A percentile compares a stretch with the other conserved stretches of the same genome.
phyloP scores from a whole-genome alignment of 1,140 invertebrate species.

The Leguminivora glycinivorella region DNA sequence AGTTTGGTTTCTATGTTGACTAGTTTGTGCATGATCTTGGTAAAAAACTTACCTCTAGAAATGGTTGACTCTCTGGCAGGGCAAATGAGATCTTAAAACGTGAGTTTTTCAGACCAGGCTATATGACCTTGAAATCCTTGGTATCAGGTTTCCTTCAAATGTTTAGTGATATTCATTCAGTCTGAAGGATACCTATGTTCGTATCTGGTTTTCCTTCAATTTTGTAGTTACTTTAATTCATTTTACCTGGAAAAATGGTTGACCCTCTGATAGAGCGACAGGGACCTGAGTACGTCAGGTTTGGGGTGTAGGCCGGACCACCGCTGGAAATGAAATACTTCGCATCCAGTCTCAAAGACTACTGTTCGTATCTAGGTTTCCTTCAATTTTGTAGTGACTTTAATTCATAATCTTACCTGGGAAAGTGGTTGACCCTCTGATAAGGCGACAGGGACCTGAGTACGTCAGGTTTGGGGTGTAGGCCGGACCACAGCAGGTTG shows the following conservation, averaged over 20 bases:
- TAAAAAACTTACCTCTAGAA: too few relatives aligned
- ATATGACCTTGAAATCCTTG: not conserved
- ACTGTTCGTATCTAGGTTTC: too few relatives aligned
- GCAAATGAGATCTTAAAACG: too few relatives aligned
- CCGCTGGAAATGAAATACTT: too few relatives aligned
- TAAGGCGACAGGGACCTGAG: constrained; percentile 88
- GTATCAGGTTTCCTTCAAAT: not conserved
- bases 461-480: constrained; percentile 93
- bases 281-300: too few relatives aligned
- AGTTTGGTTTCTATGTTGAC: constrained; percentile 90
- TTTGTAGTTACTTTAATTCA: too few relatives aligned
- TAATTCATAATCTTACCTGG: constrained; percentile 81
- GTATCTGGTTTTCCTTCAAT: too few relatives aligned
- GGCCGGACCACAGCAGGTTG: constrained; percentile 94
- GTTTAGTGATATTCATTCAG: too few relatives aligned
- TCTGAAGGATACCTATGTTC: too few relatives aligned
- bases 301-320: constrained; percentile 90
- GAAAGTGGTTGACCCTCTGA: constrained; percentile 96
- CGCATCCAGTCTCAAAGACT: too few relatives aligned
- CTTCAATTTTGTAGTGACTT: not conserved
- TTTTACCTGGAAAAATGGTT: constrained; percentile 96
- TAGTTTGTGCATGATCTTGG: too few relatives aligned
- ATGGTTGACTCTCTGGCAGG: too few relatives aligned
- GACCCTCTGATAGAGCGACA: constrained; percentile 93
- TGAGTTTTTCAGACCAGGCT: not conserved